Conservation (phyloP, 2,888 invertebrate genomes). For the Aplocera efformata region DNA sequence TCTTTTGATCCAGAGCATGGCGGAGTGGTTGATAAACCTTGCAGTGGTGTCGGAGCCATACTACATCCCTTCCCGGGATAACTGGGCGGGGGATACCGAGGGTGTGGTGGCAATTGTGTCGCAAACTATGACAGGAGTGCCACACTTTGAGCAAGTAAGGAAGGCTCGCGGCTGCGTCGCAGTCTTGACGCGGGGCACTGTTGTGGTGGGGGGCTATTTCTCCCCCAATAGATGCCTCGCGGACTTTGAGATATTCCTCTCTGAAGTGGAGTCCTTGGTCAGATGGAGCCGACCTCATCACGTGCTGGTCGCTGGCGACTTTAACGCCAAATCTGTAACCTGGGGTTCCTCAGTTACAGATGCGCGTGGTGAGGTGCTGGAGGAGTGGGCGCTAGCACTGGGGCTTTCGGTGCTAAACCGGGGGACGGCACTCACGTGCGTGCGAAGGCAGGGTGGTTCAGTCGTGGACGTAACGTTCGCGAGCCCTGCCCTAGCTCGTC, state of each 20-base stretch:
- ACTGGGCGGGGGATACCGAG: no score
- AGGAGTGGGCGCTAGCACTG: neutral
- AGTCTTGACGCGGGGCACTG: neutral
- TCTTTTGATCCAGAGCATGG: conserved; percentile 17
- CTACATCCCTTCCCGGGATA: conserved; percentile 6
- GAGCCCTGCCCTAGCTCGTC: neutral
- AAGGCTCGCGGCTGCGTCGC: conserved; percentile 20
- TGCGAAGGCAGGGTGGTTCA: conserved; percentile 6
- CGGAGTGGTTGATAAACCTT: conserved; percentile 20
- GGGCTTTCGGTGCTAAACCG: no score
- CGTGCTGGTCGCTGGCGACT: neutral
- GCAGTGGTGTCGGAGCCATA: conserved; percentile 26
- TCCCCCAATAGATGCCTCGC: conserved; percentile 23
- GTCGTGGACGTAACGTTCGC: conserved; percentile 10
- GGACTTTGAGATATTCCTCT: conserved; percentile 24
- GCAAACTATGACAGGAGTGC: conserved; percentile 3
- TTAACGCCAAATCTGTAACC: conserved; percentile 19
- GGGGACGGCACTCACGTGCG: no score
- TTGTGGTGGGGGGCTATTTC: conserved; percentile 24
- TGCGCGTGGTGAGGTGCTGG: neutral
- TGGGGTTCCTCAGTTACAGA: no score
- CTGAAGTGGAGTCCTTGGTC: no score
- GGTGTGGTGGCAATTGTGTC: no score
- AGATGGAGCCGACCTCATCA: conserved; percentile 9
- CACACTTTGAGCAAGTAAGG: neutral